Base-by-base conservation (phyloP, 30 jellyfish, hydroid and myxozoan species). In the Turritopsis dohrnii region DNA sequence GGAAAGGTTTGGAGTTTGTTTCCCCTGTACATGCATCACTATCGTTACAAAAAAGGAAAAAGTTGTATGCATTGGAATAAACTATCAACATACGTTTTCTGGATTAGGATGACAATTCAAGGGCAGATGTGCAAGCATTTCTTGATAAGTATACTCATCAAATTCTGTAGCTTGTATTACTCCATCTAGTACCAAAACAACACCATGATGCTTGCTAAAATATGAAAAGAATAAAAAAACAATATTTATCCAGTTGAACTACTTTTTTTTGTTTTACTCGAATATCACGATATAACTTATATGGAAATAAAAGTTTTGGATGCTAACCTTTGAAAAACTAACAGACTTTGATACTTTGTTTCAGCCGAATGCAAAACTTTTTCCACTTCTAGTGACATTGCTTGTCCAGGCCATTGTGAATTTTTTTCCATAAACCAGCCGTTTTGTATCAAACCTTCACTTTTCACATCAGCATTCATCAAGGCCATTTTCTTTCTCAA, bases 121-220 rank as follows among this genome's bases (percentile, higher is more conserved):
- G 0, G 99, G 96, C 16, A 88, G 76, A 81, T 26, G 69, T 29
- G 96, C 79, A 27, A 95, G 74, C 99, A 95, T 95, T 83, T 95
- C 99, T 81, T 95, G 99, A 54, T 95, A 95, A 0, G 95, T 82
- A 27, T 72, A 90, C 82, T 95, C 99, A 85, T 95, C 99, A 28
- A 90, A 53, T 72, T 90, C 89, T 28, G 96, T 87, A 29, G 90
- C 81, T 80, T 95, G 99, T 18, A 95, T 82, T 28, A 91, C 86
- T n/a, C 99, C 99, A 88, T 95, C 99, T 29, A 94, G 79, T 18
- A 76, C 97, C 31, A 94, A 80, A 18, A 94, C 96, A 23, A 28
- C 84, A 21, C 99, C 99, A 94, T 84, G 89, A 29, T 95, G 74
- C 71, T 88, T 86, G 83, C 97, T 94, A 71, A 25, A 72, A 79